Evolutionary conservation across 2,797 vertebrate species (phyloP).

Genomic region (Acipenser transmontanus): DNA sequence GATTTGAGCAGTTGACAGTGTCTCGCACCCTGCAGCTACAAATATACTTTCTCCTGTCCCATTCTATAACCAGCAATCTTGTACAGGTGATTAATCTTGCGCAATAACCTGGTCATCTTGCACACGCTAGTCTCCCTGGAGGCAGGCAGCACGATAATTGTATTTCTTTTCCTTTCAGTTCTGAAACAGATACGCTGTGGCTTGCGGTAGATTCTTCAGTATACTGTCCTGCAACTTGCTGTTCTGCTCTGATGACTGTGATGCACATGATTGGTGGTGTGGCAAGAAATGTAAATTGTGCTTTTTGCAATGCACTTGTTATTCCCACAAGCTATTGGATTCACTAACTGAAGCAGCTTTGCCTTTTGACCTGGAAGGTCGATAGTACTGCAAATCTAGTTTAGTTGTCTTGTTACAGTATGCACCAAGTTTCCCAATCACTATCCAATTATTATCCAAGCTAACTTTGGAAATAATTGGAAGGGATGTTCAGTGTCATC

Average conservation of each 20-base stretch:
- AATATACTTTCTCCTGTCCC: constrained; percentile 14
- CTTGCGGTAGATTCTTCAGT: neutral
- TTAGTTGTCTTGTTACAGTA: neutral
- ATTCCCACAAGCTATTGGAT: neutral
- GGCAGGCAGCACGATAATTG: constrained; percentile 13
- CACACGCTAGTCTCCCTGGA: constrained; percentile 13
- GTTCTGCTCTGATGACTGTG: neutral
- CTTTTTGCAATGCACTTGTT: neutral
- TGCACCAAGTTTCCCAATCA: neutral
- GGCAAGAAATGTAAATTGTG: neutral
- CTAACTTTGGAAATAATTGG: too few species aligned
- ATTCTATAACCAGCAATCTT: constrained; percentile 19
- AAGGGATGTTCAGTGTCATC: too few species aligned
- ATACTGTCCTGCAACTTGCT: neutral
- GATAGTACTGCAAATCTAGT: neutral
- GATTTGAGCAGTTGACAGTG: neutral
- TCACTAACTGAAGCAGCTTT: neutral
- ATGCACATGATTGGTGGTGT: neutral
- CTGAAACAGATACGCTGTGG: constrained; percentile 8
- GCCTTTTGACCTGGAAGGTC: neutral
- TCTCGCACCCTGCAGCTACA: neutral
- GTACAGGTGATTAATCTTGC: constrained; percentile 26
- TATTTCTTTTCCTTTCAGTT: neutral
- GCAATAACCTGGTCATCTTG: constrained; percentile 15
- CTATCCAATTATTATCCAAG: too few species aligned